phyloP scores from a whole-genome alignment of 2,797 vertebrate genomes.

The Myoxocephalus aenaeus region DNA sequence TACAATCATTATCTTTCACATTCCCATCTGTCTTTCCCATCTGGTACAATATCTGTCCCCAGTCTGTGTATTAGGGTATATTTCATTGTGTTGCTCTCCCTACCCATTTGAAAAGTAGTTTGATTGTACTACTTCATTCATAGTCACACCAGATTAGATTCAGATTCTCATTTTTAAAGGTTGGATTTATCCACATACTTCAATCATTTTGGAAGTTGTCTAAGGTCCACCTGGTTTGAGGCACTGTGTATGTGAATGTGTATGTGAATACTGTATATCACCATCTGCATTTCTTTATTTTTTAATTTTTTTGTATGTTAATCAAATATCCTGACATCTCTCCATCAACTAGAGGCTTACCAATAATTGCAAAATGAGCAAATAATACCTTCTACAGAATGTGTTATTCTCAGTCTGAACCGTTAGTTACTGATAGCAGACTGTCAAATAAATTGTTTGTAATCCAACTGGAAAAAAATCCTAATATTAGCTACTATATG shows the following conservation, averaged over 20 bases:
- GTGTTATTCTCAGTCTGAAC: background rate
- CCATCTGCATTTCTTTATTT: background rate
- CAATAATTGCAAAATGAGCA: conserved; percentile 8
- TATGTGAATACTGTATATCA: background rate
- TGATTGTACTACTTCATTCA: background rate
- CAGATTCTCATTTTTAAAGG: background rate
- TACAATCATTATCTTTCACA: conserved; percentile 2
- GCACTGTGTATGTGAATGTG: background rate
- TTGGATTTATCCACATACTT: background rate
- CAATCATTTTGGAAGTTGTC: background rate
- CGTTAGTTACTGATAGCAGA: background rate
- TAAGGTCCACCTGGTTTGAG: background rate
- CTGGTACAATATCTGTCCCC: background rate
- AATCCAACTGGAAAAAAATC: background rate
- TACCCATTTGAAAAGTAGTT: background rate
- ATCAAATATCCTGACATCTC: conserved; percentile 3
- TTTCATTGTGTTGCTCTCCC: conserved; percentile 14
- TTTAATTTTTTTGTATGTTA: background rate
- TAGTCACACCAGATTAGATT: background rate
- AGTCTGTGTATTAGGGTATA: conserved; percentile 11
- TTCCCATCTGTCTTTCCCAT: conserved; percentile 10
- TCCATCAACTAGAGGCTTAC: background rate
- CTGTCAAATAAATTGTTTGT: background rate
- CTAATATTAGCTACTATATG: background rate
- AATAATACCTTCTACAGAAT: background rate